These are phyloP conservation scores for Bryconaethiops microstoma DNA, from an alignment of 2,797 vertebrate genomes.

Conservation along the genomic window DNA sequence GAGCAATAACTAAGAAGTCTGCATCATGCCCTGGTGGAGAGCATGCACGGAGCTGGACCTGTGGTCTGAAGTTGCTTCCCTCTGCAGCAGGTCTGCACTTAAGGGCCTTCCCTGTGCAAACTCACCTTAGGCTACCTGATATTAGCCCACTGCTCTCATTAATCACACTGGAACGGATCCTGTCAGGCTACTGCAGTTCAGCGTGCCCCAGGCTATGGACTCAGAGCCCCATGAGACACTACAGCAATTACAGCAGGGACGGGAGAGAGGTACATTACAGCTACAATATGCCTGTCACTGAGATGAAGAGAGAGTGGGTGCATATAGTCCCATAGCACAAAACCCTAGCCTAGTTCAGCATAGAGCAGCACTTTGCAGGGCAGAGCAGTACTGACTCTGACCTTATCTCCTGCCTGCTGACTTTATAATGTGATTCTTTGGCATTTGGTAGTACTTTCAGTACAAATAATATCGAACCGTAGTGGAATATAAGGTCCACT, in stretches of 20 bases:
- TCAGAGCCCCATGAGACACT: slow-evolving; percentile 47
- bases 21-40: not conserved
- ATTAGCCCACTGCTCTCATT: slow-evolving; percentile 57
- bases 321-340: slow-evolving; percentile 17
- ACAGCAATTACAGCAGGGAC: slow-evolving; percentile 56
- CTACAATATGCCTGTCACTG: slow-evolving; percentile 40
- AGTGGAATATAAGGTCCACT: not conserved
- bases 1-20: not conserved
- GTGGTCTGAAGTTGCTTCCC: slow-evolving; percentile 6
- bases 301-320: slow-evolving; percentile 35
- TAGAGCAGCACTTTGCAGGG: not conserved
- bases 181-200: slow-evolving; percentile 57
- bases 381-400: not conserved
- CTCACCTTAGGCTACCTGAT: slow-evolving; percentile 53
- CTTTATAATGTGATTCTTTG: slow-evolving; percentile 3
- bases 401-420: not conserved
- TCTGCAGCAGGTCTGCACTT: slow-evolving; percentile 48
- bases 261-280: slow-evolving; percentile 25
- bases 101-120: slow-evolving; percentile 44
- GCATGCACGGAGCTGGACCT: not conserved
- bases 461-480: not conserved
- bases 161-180: slow-evolving; percentile 61
- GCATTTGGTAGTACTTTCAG: not conserved
- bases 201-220: slow-evolving; percentile 41
- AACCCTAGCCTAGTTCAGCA: not conserved